Evolutionary conservation across 2,888 invertebrate species (phyloP).

Genomic region (Eulithis prunata): DNA sequence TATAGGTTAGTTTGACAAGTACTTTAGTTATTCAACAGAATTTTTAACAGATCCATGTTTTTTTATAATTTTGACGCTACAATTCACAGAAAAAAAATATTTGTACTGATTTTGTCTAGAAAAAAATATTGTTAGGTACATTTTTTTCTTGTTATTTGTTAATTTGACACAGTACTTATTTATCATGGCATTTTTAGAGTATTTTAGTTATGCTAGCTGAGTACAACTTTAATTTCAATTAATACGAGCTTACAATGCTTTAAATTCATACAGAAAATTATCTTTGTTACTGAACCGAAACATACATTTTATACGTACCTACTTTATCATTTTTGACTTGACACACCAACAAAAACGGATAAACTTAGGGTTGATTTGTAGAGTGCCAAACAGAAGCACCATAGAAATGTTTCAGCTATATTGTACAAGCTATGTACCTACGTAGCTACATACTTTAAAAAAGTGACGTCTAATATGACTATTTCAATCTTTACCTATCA

Average conservation of each 20-base stretch:
- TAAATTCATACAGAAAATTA: conserved; percentile 47
- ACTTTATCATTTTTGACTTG: not conserved
- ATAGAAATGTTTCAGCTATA: not conserved
- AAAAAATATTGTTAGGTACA: not conserved
- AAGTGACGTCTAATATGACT: not conserved
- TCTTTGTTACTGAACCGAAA: conserved; percentile 18
- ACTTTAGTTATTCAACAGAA: not conserved
- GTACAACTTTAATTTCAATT: conserved; percentile 55
- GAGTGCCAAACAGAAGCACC: conserved; percentile 9
- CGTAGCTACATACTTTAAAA: not conserved
- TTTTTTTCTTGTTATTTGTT: not conserved
- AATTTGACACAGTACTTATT: conserved; percentile 17
- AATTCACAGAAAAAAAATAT: too few species aligned
- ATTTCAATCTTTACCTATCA: conserved; percentile 1
- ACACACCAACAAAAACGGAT: not conserved
- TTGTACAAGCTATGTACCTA: not conserved
- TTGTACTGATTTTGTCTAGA: not conserved
- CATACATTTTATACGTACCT: conserved; percentile 6
- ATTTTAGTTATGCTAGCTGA: conserved; percentile 62
- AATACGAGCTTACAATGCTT: conserved; percentile 75
- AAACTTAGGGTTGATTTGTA: not conserved
- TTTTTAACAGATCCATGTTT: not conserved
- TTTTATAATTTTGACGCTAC: too few species aligned
- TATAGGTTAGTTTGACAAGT: conserved; percentile 29
- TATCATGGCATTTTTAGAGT: conserved; percentile 28